Evolutionary conservation across 2,797 vertebrate genomes (phyloP), one percentile per base, ranked within the genome.

Genomic region (Otolemur crassicaudatus): DNA sequence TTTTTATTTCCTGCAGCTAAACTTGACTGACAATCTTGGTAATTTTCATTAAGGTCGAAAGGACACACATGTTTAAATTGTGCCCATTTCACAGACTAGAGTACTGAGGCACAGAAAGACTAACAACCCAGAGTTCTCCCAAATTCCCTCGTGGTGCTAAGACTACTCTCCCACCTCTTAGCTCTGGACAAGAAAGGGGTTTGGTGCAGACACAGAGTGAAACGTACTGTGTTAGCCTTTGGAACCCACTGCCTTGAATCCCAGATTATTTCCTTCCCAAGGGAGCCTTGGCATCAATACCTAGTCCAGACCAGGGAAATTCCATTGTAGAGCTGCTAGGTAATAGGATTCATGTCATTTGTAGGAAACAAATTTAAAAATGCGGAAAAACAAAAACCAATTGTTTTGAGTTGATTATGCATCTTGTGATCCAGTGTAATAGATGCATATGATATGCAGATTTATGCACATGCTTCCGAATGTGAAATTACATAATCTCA

Each of bases 251-350:
- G 0, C 61, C 82, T 31, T 0, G 23, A 29, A 9, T 10, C 61
- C 37, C 31, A 2, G 16, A 43, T 63, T 0, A 1, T 8, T 76
- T 31, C 31, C 31, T 60, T 34, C 70, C 46, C 14, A 19, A 37
- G 61, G 46, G 63, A 14, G 14, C 73, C 16, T 63, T 2, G 8
- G 10, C 0, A 0, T 29, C 56, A 13, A 34, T 34, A 6, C 88
- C 17, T 0, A 1, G 31, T 2, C 58, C 20, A 0, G n/a, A 0
- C 11, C 31, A 5, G 20, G 1, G 12, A 1, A 1, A 12, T 8
- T 27, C 73, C n/a, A 0, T 0, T 22, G 16, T 14, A 34, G 22
- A 63, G 60, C 61, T n/a, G 4, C 27, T 4, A 12, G 60, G 23
- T 37, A 34, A 17, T 5, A 20, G 13, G 56, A 43, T 27, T 67